Evolutionary conservation across 2,113 vertebrate genomes (phyloP).

Genomic region (Nothobranchius furzeri): DNA sequence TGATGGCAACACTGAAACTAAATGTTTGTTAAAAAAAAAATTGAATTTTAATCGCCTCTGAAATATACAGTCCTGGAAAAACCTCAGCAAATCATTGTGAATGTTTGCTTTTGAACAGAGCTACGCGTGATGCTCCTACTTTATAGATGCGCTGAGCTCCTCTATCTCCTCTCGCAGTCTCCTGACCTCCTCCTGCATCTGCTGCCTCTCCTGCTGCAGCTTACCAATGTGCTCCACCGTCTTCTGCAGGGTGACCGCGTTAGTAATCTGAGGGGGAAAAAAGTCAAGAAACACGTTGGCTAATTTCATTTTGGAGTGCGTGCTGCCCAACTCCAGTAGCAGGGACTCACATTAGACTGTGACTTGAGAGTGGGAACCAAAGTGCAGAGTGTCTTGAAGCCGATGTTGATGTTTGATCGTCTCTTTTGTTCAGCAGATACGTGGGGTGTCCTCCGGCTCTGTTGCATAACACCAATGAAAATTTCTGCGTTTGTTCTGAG

Average conservation of each 20-base stretch:
- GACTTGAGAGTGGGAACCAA: constrained; percentile 85
- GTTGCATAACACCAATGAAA: constrained; percentile 26
- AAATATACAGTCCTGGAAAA: too few species aligned
- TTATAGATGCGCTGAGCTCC: constrained; percentile 90
- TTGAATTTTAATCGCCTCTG: too few species aligned
- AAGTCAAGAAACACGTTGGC: background rate
- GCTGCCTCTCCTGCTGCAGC: constrained; percentile 91
- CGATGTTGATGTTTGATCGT: constrained; percentile 90
- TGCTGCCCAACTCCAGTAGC: background rate
- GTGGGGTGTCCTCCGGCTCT: constrained; percentile 88
- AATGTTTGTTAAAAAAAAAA: background rate
- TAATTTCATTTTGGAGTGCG: background rate
- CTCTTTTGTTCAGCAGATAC: constrained; percentile 95
- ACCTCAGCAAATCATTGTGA: too few species aligned
- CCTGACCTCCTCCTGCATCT: constrained; percentile 89
- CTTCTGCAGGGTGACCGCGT: constrained; percentile 91
- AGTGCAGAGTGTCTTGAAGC: constrained; percentile 87
- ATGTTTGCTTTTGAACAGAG: background rate
- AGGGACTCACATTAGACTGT: constrained; percentile 81
- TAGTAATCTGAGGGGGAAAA: constrained; percentile 83
- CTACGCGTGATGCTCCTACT: constrained; percentile 71
- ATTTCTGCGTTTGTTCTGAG: too few species aligned
- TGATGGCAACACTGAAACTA: too few species aligned
- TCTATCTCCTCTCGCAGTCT: constrained; percentile 92
- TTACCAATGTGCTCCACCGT: constrained; percentile 94